Evolutionary conservation across 2,113 vertebrate genomes (phyloP), one percentile per base, ranked within the genome.

Genomic region (Cyprinus carpio): DNA sequence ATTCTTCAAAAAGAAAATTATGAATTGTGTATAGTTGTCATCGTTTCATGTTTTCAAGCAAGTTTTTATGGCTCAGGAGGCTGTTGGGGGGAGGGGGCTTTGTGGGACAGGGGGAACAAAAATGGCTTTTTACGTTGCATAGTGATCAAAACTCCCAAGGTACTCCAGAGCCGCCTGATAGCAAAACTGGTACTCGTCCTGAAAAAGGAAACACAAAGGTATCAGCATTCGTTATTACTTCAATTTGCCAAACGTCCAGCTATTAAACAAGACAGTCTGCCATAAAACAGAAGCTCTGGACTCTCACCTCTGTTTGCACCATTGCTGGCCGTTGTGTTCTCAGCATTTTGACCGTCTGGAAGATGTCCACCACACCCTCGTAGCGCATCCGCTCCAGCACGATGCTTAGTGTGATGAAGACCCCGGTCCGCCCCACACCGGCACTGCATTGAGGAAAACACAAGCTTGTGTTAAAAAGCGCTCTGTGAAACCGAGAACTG

Each of bases 101-200:
- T 87, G 89, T 92, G 91, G 92, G 91, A 94, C 92, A 93, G 90
- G 93, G 74, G 75, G 89, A 92, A 84, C 87, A 90, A 88, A 90
- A 91, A 97, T 97, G 96, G 96, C 96, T 97, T 98, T 95, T 99
- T 98, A 99, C 95, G 98, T 99, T 98, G 98, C 98, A 98, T 99
- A 99, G 97, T 99, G 98, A 96, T 99, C 98, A 93, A 99, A 99
- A 93, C 98, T 99, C 89, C 98, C 98, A 91, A 99, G 95, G 92
- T 99, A 99, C 90, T 99, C 98, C 93, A 99, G 95, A 62, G 96
- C 97, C 4, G 98, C 98, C 89, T 99, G 98, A 89, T 99, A 99
- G 90, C 98, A 99, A 94, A 99, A 99, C 94, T 99, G 98, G 92
- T 99, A 99, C 86, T 99, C 97, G 2, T 99, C 98, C 98, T 99